Percentiles rank a stretch among this genome's conserved stretches.
phyloP scores from a whole-genome alignment of 2,888 invertebrate genomes.

The Drosophila cracens region DNA sequence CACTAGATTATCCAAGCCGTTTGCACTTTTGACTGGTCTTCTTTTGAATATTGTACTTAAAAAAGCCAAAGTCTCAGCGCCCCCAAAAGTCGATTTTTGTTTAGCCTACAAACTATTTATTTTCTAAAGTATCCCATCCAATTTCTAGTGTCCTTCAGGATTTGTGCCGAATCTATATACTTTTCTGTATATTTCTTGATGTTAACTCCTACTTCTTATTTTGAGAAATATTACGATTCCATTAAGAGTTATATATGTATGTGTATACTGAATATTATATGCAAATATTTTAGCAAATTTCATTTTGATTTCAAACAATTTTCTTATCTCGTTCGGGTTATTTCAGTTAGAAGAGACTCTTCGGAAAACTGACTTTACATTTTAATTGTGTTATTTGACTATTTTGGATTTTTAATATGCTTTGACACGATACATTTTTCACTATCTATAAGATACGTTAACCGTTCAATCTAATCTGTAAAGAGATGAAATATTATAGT shows the following conservation, averaged over 20 bases:
- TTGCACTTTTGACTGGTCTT: conserved; percentile 37
- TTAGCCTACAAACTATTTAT: neutral
- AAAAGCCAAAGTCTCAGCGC: neutral
- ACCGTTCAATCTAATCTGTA: neutral
- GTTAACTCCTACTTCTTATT: neutral
- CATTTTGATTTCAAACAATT: neutral
- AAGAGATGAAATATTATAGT: neutral
- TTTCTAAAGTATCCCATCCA: conserved; percentile 1
- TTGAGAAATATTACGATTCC: neutral
- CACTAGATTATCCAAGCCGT: conserved; percentile 40
- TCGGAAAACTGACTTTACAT: neutral
- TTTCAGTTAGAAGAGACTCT: neutral
- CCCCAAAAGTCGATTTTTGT: neutral
- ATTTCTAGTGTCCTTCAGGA: conserved; percentile 2
- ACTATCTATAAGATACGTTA: neutral
- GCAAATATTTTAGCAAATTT: neutral
- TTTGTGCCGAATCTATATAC: neutral
- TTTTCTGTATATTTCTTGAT: neutral
- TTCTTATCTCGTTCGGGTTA: neutral
- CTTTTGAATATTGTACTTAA: neutral
- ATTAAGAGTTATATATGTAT: neutral
- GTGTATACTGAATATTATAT: neutral
- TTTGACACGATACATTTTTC: neutral
- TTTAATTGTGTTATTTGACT: neutral
- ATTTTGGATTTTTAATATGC: neutral